Evolutionary conservation across 2,888 invertebrate genomes (phyloP), one percentile per base, ranked within the genome.

Genomic region (Hypselothyrea guttata): DNA sequence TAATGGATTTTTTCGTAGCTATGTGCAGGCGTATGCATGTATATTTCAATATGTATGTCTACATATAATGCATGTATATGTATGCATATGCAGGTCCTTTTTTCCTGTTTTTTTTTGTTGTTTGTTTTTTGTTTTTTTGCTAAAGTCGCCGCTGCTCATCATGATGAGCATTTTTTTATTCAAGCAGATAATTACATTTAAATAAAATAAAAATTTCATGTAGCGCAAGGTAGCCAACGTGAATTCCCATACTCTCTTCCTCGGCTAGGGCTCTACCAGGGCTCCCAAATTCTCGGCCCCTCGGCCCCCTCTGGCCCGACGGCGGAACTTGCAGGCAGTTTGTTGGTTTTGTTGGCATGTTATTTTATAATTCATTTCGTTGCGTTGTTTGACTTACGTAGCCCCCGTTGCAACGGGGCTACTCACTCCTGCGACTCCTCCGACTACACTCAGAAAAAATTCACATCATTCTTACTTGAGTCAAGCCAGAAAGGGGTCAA

Each of bases 111-210:
- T 52, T 49, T 35, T 33, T 44, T 12, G 55, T 47, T 62, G 15
- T 51, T 33, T 45, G 42, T 49, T 44, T 34, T 41, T 42, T 62
- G 49, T 37, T 60, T 38, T 37, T 38, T 33, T 38, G 15, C 28
- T 42, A 18, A 11, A 11, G 27, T 13, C 48, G 56, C 34, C 18
- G 44, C 59, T 64, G 75, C 76, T 84, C 77, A 71, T 84, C 84
- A 76, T 77, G 86, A 85, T 82, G 87, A 86, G 78, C 71, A 79
- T 78, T 87, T 88, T 77, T 83, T 77, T 88, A 84, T 84, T 86
- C 86, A 84, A 86, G 84, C 87, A 88, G 89, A 89, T 89, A 89
- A 89, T 89, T 89, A 89, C 89, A 89, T 89, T 89, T 89, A 89
- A 89, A 89, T 89, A 88, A 89, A 88, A 89, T 88, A 87, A 89